These are phyloP conservation scores for Caenorhabditis macrosperma DNA, from an alignment of 2,888 invertebrate species.

Conservation along the genomic window DNA sequence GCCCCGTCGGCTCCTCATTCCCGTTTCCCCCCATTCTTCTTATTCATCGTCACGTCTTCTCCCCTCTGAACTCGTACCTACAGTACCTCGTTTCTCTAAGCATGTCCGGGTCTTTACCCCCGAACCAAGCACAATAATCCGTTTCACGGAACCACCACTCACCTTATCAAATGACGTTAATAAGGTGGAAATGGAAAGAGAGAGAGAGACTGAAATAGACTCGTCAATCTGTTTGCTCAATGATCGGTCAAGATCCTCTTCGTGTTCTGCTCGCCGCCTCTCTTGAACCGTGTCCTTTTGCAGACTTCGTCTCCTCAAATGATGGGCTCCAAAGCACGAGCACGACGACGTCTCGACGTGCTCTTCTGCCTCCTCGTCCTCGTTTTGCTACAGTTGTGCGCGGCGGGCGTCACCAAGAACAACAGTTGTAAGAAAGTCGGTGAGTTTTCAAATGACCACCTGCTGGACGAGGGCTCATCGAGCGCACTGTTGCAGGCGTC, in stretches of 20 bases:
- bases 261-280: neutral
- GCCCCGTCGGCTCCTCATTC: neutral
- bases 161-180: conserved; percentile 54
- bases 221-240: neutral
- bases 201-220: neutral
- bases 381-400: conserved; percentile 29
- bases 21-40: conserved; percentile 5
- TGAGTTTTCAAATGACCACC: conserved; percentile 29
- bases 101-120: conserved; percentile 23
- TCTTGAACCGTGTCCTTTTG: conserved; percentile 4
- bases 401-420: conserved; percentile 47
- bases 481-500: conserved; percentile 58
- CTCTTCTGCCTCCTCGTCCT: conserved; percentile 24
- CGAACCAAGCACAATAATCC: conserved; percentile 19
- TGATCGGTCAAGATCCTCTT: conserved; percentile 4
- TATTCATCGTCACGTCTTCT: conserved; percentile 3
- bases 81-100: conserved; percentile 21
- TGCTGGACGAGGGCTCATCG: too few relatives aligned
- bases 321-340: conserved; percentile 55
- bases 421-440: conserved; percentile 65
- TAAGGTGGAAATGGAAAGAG: neutral
- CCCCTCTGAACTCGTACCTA: neutral
- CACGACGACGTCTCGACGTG: conserved; percentile 28
- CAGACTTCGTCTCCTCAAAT: conserved; percentile 46
- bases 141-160: conserved; percentile 44